phyloP scores from a whole-genome alignment of 2,888 invertebrate genomes.

The Lasius platythorax region DNA sequence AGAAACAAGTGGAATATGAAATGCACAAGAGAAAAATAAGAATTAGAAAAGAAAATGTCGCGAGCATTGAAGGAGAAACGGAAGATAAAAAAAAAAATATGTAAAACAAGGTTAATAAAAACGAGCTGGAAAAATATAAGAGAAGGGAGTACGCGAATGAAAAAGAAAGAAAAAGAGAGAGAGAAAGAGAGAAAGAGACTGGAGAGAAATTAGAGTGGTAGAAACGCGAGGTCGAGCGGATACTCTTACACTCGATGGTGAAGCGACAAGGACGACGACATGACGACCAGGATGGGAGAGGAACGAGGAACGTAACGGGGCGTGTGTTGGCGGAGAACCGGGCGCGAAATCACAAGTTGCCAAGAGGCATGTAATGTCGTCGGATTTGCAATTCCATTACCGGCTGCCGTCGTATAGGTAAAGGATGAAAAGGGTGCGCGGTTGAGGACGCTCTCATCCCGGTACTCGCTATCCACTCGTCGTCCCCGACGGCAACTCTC shows the following conservation, averaged over 20 bases:
- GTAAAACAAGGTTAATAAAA: conserved; percentile 18
- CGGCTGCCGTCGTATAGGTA: conserved; percentile 75
- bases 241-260: conserved; percentile 44
- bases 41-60: conserved; percentile 28
- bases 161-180: conserved; percentile 38
- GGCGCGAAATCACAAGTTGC: conserved; percentile 84
- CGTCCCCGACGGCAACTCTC: background rate
- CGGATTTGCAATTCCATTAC: conserved; percentile 85
- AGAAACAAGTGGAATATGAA: background rate
- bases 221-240: conserved; percentile 45
- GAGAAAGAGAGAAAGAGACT: background rate
- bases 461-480: conserved; percentile 26
- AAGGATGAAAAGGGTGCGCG: conserved; percentile 73
- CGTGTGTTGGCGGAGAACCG: conserved; percentile 71
- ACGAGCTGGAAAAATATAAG: background rate
- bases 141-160: conserved; percentile 48
- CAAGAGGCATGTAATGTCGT: conserved; percentile 84
- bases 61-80: conserved; percentile 17
- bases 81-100: conserved; percentile 23
- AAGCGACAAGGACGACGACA: conserved; percentile 43
- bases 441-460: conserved; percentile 43
- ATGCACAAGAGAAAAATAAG: background rate
- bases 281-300: background rate
- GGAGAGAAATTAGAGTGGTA: background rate
- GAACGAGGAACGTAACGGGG: conserved; percentile 58